phyloP scores from a whole-genome alignment of 2,888 invertebrate species.

The Pristionchus fissidentatus region DNA sequence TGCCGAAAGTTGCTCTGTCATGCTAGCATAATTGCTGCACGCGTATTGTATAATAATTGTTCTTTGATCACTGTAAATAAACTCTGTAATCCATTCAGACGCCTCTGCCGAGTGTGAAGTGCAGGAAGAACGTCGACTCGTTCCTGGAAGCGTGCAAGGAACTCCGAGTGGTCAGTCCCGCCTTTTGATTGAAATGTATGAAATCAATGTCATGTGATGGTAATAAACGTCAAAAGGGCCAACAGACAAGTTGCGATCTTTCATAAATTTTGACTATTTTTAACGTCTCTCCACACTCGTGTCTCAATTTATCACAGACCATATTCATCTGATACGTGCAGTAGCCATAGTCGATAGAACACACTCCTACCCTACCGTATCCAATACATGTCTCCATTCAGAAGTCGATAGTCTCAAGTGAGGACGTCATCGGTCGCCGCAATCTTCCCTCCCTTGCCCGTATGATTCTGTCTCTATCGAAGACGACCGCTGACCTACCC shows the following conservation, averaged over 20 bases:
- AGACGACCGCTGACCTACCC: constrained; percentile 27
- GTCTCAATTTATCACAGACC: too few relatives aligned
- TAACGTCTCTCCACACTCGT: neutral
- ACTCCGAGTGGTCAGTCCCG: constrained; percentile 46
- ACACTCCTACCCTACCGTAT: too few relatives aligned
- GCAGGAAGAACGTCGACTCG: constrained; percentile 39
- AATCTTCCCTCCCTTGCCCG: constrained; percentile 34
- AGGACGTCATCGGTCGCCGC: constrained; percentile 35
- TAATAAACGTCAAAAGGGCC: too few relatives aligned
- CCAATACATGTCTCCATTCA: too few relatives aligned
- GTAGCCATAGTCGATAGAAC: too few relatives aligned
- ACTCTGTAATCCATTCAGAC: constrained; percentile 11
- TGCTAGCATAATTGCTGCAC: too few relatives aligned
- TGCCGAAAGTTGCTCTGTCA: neutral
- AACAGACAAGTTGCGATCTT: too few relatives aligned
- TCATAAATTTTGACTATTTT: too few relatives aligned
- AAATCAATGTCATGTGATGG: too few relatives aligned
- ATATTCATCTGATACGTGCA: too few relatives aligned
- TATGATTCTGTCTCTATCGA: neutral
- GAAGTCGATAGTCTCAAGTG: constrained; percentile 10
- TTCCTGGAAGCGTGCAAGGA: constrained; percentile 46
- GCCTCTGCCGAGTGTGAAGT: constrained; percentile 39
- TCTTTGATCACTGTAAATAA: neutral
- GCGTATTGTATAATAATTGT: neutral
- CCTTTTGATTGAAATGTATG: too few relatives aligned